These are phyloP conservation scores for Papilio aristodemus DNA, from an alignment of 1,140 invertebrate species.

Conservation along the genomic window DNA sequence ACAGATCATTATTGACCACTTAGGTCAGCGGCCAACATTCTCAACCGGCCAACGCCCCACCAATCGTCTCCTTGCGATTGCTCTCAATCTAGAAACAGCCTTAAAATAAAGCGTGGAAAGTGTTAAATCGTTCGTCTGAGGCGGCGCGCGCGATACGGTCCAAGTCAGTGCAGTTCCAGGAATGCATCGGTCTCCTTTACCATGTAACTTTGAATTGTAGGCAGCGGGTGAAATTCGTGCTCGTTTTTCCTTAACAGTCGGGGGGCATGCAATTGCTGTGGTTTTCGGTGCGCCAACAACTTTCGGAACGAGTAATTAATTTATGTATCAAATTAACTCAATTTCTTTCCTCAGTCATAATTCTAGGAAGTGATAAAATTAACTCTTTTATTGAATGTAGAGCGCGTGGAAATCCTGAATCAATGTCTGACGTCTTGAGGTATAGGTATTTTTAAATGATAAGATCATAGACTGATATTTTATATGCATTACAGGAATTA, in stretches of 20 bases:
- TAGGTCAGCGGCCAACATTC: slow-evolving; percentile 76
- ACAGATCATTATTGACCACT: slow-evolving; percentile 77
- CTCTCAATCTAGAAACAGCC: slow-evolving; percentile 39
- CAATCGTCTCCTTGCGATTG: slow-evolving; percentile 44
- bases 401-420: slow-evolving; percentile 1
- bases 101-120: slow-evolving; percentile 40
- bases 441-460: not conserved
- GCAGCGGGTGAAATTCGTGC: slow-evolving; percentile 54
- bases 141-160: slow-evolving; percentile 54
- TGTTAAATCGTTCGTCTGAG: slow-evolving; percentile 47
- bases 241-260: slow-evolving; percentile 49
- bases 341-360: slow-evolving; percentile 11
- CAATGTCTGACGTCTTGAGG: not conserved
- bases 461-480: not conserved
- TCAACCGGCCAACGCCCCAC: slow-evolving; percentile 72
- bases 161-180: slow-evolving; percentile 73
- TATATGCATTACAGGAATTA: no score
- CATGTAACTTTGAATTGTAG: slow-evolving; percentile 61
- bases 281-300: slow-evolving; percentile 28
- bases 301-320: slow-evolving; percentile 33
- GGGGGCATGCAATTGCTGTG: slow-evolving; percentile 13
- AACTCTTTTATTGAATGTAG: slow-evolving; percentile 11
- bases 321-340: slow-evolving; percentile 30
- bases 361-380: slow-evolving; percentile 24
- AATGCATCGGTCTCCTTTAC: slow-evolving; percentile 74